A percentile compares a stretch with the other conserved stretches of the same genome.
These are phyloP conservation scores for Oxycera nigricornis DNA, from an alignment of 2,888 invertebrate genomes.

Conservation along the genomic window DNA sequence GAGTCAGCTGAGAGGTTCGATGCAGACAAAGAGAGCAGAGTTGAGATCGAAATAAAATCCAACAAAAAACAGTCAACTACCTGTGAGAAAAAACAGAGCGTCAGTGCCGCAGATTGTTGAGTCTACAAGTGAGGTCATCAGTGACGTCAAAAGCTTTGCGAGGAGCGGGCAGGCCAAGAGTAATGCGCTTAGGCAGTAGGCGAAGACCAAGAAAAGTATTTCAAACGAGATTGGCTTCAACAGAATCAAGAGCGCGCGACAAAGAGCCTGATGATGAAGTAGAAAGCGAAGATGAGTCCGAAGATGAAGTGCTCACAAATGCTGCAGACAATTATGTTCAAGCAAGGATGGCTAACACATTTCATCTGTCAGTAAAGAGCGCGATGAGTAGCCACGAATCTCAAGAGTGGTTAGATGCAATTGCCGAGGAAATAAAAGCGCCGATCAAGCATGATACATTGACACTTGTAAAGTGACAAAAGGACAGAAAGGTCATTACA, in stretches of 20 bases:
- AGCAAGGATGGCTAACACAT: too few relatives aligned
- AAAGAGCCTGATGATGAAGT: not conserved
- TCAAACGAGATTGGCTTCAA: not conserved
- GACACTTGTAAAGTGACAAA: not conserved
- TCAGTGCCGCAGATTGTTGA: too few relatives aligned
- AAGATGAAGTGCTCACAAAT: not conserved
- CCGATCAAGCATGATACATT: not conserved
- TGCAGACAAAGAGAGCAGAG: not conserved
- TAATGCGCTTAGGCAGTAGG: not conserved
- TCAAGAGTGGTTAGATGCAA: not conserved
- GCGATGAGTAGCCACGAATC: too few relatives aligned
- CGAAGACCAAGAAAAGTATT: not conserved
- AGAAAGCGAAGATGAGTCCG: not conserved
- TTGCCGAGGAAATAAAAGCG: not conserved
- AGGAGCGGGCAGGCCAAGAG: not conserved
- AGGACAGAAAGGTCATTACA: conserved; percentile 7
- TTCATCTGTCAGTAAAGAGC: too few relatives aligned
- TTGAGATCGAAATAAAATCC: not conserved
- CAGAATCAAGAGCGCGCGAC: not conserved
- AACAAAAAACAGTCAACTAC: too few relatives aligned
- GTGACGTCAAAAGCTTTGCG: not conserved
- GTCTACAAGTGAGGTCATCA: not conserved
- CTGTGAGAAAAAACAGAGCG: not conserved
- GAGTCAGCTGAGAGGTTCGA: not conserved
- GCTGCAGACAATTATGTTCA: too few relatives aligned